These are phyloP conservation scores for Oceanodroma tethys DNA, from an alignment of 2,113 vertebrate species.

Conservation along the genomic window DNA sequence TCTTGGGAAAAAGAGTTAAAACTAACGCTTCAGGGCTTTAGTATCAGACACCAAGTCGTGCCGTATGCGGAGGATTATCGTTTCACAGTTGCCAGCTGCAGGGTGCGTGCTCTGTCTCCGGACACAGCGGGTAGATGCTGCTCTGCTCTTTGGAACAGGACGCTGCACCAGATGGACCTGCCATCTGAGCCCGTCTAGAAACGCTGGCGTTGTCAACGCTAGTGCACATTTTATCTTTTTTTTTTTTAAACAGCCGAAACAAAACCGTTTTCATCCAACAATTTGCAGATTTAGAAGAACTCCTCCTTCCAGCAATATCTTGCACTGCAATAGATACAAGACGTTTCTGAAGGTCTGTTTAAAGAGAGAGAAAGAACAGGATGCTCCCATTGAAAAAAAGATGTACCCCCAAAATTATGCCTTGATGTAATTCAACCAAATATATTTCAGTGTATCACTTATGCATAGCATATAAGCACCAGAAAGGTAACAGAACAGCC, in stretches of 20 bases:
- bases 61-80: rapidly evolving
- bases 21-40: not conserved
- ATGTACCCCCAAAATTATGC: not conserved
- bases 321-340: rapidly evolving
- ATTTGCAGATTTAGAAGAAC: not conserved
- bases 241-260: not conserved
- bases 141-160: not conserved
- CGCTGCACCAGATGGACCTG: not conserved
- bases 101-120: not conserved
- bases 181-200: not conserved
- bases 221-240: not conserved
- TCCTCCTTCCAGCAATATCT: not conserved
- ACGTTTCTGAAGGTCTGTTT: not conserved
- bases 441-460: not conserved
- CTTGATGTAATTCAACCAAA: not conserved
- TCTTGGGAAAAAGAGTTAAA: not conserved
- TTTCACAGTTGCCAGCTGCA: not conserved
- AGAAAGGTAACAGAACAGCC: not conserved
- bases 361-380: not conserved
- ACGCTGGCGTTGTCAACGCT: rapidly evolving
- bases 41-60: rapidly evolving
- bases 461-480: not conserved
- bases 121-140: rapidly evolving
- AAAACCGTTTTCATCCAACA: not conserved
- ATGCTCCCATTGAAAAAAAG: not conserved